Percentiles rank a stretch among this genome's conserved stretches.
Conservation (phyloP, 2,888 invertebrate species). For the Slavum lentiscoides region DNA sequence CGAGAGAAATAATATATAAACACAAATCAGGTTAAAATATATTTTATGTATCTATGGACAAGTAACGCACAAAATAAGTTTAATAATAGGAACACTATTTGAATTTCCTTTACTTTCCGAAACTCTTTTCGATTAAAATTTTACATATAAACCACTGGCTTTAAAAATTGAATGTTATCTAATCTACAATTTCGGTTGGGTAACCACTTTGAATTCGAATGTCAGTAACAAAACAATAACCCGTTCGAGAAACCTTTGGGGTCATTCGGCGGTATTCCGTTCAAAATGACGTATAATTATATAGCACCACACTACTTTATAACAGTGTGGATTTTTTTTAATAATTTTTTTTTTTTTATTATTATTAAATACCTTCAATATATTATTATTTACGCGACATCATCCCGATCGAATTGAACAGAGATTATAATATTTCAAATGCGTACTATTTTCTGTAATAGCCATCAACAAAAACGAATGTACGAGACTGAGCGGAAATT, state of each 20-base stretch:
- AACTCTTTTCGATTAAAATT: too few species aligned
- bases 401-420: not conserved
- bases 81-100: not conserved
- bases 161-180: not conserved
- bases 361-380: not conserved
- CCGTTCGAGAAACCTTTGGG: not conserved
- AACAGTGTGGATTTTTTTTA: not conserved
- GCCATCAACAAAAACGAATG: not conserved
- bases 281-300: not conserved
- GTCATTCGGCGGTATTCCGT: slow-evolving; percentile 7
- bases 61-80: not conserved
- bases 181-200: not conserved
- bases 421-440: slow-evolving; percentile 15
- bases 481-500: not conserved
- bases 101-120: not conserved
- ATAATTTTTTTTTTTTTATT: not conserved
- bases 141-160: too few species aligned
- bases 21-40: not conserved
- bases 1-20: too few species aligned
- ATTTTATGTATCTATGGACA: not conserved
- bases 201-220: slow-evolving; percentile 16
- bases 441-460: not conserved
- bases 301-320: not conserved
- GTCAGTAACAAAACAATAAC: slow-evolving; percentile 23
- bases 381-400: slow-evolving; percentile 1